Evolutionary conservation across 2,888 invertebrate genomes (phyloP).

Genomic region (Ceriagrion tenellum): DNA sequence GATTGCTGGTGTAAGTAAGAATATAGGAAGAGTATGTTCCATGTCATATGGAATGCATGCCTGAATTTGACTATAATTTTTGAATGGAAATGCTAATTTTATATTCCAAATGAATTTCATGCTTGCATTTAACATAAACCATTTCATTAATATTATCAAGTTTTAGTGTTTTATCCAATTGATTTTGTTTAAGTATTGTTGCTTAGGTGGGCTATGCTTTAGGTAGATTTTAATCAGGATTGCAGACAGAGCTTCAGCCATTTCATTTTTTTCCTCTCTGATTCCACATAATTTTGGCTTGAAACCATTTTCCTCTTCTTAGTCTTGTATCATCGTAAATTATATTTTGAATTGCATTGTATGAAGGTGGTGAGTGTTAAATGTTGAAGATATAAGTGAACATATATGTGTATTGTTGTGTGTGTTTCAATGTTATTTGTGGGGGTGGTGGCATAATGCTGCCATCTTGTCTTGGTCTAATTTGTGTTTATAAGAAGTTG

Average conservation of each 20-base stretch:
- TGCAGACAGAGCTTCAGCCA: background rate
- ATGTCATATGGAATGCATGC: background rate
- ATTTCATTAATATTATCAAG: background rate
- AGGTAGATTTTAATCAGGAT: background rate
- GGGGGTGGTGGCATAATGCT: background rate
- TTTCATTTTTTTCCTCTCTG: background rate
- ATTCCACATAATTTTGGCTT: background rate
- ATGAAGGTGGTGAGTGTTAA: background rate
- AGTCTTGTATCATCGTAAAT: background rate
- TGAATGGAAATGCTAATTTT: background rate
- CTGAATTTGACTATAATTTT: background rate
- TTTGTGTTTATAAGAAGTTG: background rate
- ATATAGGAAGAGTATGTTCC: background rate
- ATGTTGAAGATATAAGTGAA: background rate
- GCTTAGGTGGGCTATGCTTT: conserved; percentile 28
- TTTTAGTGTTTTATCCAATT: background rate
- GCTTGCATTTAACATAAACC: background rate
- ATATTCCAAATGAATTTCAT: background rate
- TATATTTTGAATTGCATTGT: background rate
- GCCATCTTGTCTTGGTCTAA: background rate
- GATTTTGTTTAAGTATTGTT: conserved; percentile 16
- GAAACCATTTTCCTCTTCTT: background rate
- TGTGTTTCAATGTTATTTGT: background rate
- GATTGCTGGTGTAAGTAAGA: background rate
- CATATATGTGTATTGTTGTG: background rate